Percentiles rank a stretch among this genome's conserved stretches.
phyloP scores from a whole-genome alignment of 2,113 vertebrate genomes.

The Pristiophorus japonicus region DNA sequence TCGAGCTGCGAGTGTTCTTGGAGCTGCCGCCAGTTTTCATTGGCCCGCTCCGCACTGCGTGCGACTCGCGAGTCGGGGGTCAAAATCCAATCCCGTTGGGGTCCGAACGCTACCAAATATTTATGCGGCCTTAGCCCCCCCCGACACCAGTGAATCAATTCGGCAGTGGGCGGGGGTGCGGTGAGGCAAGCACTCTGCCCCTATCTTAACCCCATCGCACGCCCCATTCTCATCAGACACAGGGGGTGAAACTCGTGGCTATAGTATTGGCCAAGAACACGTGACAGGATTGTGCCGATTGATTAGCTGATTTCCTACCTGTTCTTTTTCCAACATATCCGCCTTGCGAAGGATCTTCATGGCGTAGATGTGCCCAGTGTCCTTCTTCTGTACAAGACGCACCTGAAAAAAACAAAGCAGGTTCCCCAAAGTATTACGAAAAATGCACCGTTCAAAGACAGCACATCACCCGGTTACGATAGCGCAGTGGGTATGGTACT shows the following conservation, averaged over 20 bases:
- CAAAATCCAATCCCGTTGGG: too few relatives aligned
- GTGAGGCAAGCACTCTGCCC: not conserved
- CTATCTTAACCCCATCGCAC: not conserved
- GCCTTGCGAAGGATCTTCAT: slow-evolving; percentile 98
- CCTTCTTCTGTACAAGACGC: slow-evolving; percentile 94
- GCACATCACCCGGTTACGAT: not conserved
- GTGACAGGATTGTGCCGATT: not conserved
- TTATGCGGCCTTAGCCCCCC: too few relatives aligned
- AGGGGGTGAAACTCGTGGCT: not conserved
- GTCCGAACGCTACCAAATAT: too few relatives aligned
- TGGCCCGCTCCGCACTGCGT: too few relatives aligned
- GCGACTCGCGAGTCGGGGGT: too few relatives aligned
- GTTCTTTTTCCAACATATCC: slow-evolving; percentile 97
- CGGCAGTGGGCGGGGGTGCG: not conserved
- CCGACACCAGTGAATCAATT: not conserved
- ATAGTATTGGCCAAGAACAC: not conserved
- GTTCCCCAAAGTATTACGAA: not conserved
- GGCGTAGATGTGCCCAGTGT: slow-evolving; percentile 96
- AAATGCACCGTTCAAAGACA: not conserved
- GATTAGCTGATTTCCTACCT: slow-evolving; percentile 58
- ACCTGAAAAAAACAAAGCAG: slow-evolving; percentile 65
- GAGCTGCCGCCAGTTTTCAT: too few relatives aligned
- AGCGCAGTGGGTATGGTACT: not conserved
- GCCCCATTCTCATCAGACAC: not conserved
- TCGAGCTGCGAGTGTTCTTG: too few relatives aligned